Conservation (phyloP, 23 tunicate species). For the Halocynthia aurantium region DNA sequence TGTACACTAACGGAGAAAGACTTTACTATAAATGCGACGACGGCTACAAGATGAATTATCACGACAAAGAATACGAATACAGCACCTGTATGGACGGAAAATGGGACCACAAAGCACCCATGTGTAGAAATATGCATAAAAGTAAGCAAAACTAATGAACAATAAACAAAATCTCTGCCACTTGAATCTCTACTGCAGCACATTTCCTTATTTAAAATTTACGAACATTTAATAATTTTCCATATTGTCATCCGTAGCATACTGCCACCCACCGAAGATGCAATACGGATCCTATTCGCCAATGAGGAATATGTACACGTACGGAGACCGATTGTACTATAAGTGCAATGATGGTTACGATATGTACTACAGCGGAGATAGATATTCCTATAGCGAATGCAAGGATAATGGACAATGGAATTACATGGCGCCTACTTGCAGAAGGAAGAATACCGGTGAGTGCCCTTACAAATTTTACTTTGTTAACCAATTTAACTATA, state of each 20-base stretch:
- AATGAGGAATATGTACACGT: background rate
- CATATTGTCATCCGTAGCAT: background rate
- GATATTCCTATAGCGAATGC: slow-evolving; percentile 8
- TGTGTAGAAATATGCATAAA: background rate
- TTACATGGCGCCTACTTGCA: slow-evolving; percentile 7
- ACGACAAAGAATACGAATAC: slow-evolving; percentile 6
- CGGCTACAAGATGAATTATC: slow-evolving; percentile 15
- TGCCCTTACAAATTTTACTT: background rate
- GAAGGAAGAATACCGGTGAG: slow-evolving; percentile 3
- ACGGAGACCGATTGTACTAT: slow-evolving; percentile 10
- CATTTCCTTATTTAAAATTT: no score
- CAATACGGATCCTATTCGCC: slow-evolving; percentile 9
- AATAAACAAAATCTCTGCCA: background rate
- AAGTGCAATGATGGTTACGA: slow-evolving; percentile 17
- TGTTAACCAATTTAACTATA: no score
- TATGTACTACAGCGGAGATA: background rate
- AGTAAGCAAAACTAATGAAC: background rate
- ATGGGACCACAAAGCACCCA: slow-evolving; percentile 9
- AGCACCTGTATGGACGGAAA: slow-evolving; percentile 10
- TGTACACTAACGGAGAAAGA: slow-evolving; percentile 8
- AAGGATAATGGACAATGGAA: slow-evolving; percentile 16
- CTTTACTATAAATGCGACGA: slow-evolving; percentile 6
- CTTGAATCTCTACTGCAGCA: background rate
- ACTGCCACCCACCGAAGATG: slow-evolving; percentile 8
- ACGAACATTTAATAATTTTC: no score